phyloP scores from a whole-genome alignment of 2,888 invertebrate species.

The Ophion obscuratus region DNA sequence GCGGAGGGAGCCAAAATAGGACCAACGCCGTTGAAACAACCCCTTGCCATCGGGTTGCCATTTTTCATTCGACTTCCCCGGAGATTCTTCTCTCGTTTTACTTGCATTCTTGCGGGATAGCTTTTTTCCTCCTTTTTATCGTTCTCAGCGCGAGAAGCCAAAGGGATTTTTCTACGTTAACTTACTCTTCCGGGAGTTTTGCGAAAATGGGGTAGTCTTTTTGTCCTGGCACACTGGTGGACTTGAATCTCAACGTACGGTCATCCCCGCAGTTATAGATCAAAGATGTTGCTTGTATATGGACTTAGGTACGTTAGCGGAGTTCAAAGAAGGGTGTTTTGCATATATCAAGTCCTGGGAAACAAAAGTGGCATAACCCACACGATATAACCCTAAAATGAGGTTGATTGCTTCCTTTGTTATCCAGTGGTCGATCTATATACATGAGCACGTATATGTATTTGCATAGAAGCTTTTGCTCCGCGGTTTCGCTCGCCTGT shows the following conservation, averaged over 20 bases:
- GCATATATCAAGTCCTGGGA: background rate
- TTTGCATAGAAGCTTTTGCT: no score
- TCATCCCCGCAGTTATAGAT: constrained; percentile 10
- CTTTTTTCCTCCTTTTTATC: constrained; percentile 34
- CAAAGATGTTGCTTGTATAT: background rate
- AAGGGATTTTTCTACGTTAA: constrained; percentile 44
- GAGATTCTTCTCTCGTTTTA: constrained; percentile 19
- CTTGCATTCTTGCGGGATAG: constrained; percentile 25
- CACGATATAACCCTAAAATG: background rate
- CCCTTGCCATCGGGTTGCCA: constrained; percentile 37
- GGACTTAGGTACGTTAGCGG: background rate
- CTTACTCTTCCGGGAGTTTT: constrained; percentile 35
- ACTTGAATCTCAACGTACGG: constrained; percentile 8
- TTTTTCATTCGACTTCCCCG: constrained; percentile 52
- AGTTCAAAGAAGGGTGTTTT: background rate
- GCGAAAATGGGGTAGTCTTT: constrained; percentile 30
- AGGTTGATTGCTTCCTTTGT: constrained; percentile 1
- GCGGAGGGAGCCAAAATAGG: constrained; percentile 5
- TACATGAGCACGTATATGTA: background rate
- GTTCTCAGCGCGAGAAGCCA: constrained; percentile 40
- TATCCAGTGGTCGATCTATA: background rate
- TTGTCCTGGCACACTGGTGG: constrained; percentile 28
- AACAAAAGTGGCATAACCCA: constrained; percentile 11
- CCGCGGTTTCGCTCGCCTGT: no score
- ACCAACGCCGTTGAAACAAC: constrained; percentile 43